Base-by-base conservation (phyloP, 2,113 vertebrate genomes). In the Bujurquina vittata region DNA sequence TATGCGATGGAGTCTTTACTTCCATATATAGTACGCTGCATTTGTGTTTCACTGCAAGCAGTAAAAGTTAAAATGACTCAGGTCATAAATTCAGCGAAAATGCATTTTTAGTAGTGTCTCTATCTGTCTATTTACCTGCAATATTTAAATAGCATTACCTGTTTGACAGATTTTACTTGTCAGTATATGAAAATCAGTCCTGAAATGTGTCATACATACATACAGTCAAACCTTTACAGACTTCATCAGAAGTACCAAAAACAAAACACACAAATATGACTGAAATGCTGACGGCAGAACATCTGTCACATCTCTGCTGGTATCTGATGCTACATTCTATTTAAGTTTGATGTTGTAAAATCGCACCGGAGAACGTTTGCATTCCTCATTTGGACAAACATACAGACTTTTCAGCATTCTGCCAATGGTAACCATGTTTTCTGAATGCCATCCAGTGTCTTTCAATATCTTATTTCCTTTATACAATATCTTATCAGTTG, bases 381-480 rank as follows among this genome's bases (percentile, higher is more conserved):
- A 52, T 31, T 31, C 0, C 0, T 72, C 52, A 55, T 52, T 20
- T 52, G 49, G 5, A 52, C 1, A 29, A 69, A 49, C 49, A 0
- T 12, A 14, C 40, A 43, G 40, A 43, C 1, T 29, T 69, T 7
- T 29, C 15, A 69, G 40, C 40, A 4, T 22, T 49, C 22, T 67
- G 0, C 40, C 40, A 69, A 7, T 23, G 29, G 65, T 26, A 29
- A 49, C 65, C 40, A 20, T 3, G 0, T 43, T 43, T 10, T 14
- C 43, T 46, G 43, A 46, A 46, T 4, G 43, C 15, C 14, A 15
- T 52, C 0, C 29, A 26, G 0, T 52, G 65, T 72, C 43, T 69
- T 49, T 29, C 43, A 72, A 26, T 31, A 52, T 72, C 43, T 72
- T 72, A 12, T 52, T 69, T 69, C 3, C 31, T 69, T 52, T 20